A percentile compares a stretch with the other conserved stretches of the same genome.
phyloP scores from a whole-genome alignment of 37 sponge, comb jelly and placozoan species.

The Haliclona indistincta region DNA sequence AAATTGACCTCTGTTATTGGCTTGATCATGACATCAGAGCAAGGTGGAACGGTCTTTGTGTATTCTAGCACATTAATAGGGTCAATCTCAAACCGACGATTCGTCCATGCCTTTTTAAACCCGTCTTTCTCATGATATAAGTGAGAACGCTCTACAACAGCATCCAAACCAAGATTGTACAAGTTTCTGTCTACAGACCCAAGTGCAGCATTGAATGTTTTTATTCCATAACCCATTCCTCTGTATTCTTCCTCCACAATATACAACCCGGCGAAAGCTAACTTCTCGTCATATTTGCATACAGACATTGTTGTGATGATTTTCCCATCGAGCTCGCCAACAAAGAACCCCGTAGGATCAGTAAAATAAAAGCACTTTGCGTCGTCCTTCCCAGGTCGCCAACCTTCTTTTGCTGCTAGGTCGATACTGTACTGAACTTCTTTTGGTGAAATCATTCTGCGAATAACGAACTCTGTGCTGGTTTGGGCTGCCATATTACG shows the following conservation, averaged over 20 bases:
- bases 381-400: conserved; percentile 1
- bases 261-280: conserved; percentile 5
- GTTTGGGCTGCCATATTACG: too few relatives aligned
- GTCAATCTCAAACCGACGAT: too few relatives aligned
- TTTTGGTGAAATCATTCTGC: too few relatives aligned
- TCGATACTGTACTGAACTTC: too few relatives aligned
- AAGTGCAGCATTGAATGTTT: background rate
- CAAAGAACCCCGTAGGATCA: conserved; percentile 19
- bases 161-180: conserved; percentile 8
- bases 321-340: conserved; percentile 34
- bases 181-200: background rate
- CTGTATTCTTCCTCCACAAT: conserved; percentile 16
- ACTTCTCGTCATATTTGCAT: background rate
- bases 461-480: too few relatives aligned
- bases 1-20: conserved; percentile 3
- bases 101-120: background rate
- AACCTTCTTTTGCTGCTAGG: background rate
- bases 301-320: conserved; percentile 3
- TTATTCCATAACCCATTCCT: conserved; percentile 23
- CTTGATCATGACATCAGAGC: background rate
- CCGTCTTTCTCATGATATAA: conserved; percentile 14
- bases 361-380: background rate
- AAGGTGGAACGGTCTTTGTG: background rate
- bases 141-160: background rate
- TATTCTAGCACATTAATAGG: background rate